Evolutionary conservation across 2,888 invertebrate species (phyloP).

Genomic region (Pediacus dermestoides): DNA sequence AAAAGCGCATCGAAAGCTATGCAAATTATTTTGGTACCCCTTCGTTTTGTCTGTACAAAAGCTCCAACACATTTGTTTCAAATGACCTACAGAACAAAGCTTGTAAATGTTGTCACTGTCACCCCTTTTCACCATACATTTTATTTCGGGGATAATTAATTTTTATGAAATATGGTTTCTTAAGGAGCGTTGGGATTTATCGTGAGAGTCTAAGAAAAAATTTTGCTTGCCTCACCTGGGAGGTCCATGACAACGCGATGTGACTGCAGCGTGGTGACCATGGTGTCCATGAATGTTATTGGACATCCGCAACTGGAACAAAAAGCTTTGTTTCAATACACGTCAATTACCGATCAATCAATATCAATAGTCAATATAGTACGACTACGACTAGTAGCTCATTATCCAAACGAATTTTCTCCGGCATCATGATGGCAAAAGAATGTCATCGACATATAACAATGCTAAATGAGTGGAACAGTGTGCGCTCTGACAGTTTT

Average conservation of each 20-base stretch:
- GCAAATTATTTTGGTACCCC: slow-evolving; percentile 35
- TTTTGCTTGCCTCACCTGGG: slow-evolving; percentile 45
- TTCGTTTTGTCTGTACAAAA: slow-evolving; percentile 24
- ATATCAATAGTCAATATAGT: no score
- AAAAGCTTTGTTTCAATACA: slow-evolving; percentile 44
- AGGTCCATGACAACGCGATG: slow-evolving; percentile 47
- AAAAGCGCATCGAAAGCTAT: slow-evolving; percentile 40
- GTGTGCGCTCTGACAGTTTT: no score
- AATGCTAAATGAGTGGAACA: no score
- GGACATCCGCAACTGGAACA: slow-evolving; percentile 59
- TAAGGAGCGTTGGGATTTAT: no score
- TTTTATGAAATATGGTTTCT: no score
- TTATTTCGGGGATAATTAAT: no score
- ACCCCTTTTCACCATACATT: slow-evolving; percentile 14
- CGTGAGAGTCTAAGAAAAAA: no score
- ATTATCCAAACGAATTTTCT: no score
- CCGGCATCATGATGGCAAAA: no score
- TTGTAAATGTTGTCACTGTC: slow-evolving; percentile 16
- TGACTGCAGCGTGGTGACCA: slow-evolving; percentile 44
- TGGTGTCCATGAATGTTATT: slow-evolving; percentile 54
- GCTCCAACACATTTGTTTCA: slow-evolving; percentile 34
- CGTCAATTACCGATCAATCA: no score
- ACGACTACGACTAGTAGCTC: no score
- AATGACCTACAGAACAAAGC: slow-evolving; percentile 27
- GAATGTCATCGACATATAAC: no score